These are phyloP conservation scores for Vollenhovia emeryi DNA, from an alignment of 1,140 invertebrate genomes.

Conservation along the genomic window DNA sequence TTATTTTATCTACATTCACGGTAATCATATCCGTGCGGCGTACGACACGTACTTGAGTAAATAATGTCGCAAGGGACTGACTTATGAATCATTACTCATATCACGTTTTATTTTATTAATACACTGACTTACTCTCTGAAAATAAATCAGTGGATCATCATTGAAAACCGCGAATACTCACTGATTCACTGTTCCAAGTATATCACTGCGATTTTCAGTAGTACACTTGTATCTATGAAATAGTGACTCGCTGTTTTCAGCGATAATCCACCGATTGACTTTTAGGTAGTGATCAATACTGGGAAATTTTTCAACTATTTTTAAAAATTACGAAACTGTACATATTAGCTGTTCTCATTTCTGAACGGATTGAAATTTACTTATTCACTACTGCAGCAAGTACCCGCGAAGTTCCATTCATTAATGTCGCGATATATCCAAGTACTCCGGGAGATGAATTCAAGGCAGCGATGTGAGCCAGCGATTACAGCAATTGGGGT, in stretches of 20 bases:
- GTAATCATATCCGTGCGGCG: not conserved
- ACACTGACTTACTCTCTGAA: too few relatives aligned
- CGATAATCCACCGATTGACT: too few relatives aligned
- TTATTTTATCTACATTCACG: not conserved
- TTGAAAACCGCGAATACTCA: too few relatives aligned
- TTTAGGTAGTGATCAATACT: too few relatives aligned
- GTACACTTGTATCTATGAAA: too few relatives aligned
- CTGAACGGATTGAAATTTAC: not conserved
- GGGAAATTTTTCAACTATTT: not conserved
- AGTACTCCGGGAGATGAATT: constrained; percentile 2
- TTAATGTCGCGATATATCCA: not conserved
- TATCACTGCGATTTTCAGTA: too few relatives aligned
- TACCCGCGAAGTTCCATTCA: not conserved
- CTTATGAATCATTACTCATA: not conserved
- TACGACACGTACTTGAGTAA: not conserved
- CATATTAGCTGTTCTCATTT: not conserved
- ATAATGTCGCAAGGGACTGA: not conserved
- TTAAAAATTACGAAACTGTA: not conserved
- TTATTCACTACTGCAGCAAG: not conserved
- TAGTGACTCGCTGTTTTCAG: too few relatives aligned
- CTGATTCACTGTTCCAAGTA: too few relatives aligned
- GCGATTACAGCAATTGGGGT: constrained; percentile 33
- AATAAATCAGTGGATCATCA: too few relatives aligned
- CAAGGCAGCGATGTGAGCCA: not conserved
- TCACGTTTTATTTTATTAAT: not conserved